Percentiles rank a stretch among this genome's conserved stretches.
phyloP scores from a whole-genome alignment of 1,140 invertebrate genomes.

The Calosoma granatense region DNA sequence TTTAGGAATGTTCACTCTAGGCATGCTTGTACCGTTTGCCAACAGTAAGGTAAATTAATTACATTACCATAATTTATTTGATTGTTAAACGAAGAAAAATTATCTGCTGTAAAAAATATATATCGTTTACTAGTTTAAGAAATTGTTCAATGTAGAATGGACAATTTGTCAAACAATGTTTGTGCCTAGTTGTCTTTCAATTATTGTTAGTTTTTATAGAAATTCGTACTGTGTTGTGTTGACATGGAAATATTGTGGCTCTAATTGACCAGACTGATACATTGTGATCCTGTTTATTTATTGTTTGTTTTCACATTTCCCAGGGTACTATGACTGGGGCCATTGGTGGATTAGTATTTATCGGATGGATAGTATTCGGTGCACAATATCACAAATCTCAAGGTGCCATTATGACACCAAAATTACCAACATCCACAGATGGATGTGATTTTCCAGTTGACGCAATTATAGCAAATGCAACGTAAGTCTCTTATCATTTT shows the following conservation, averaged over 20 bases:
- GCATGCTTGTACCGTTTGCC: slow-evolving; percentile 39
- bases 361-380: slow-evolving; percentile 48
- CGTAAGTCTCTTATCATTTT: neutral
- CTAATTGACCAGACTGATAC: too few relatives aligned
- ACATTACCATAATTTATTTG: too few relatives aligned
- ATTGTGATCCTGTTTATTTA: slow-evolving; percentile 1
- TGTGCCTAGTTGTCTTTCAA: slow-evolving; percentile 4
- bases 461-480: neutral
- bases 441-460: slow-evolving; percentile 27
- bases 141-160: neutral
- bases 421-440: slow-evolving; percentile 24
- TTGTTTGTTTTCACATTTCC: slow-evolving; percentile 10
- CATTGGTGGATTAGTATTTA: slow-evolving; percentile 35
- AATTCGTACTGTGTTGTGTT: too few relatives aligned
- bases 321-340: slow-evolving; percentile 44
- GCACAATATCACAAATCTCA: slow-evolving; percentile 36
- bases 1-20: slow-evolving; percentile 42
- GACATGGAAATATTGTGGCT: too few relatives aligned
- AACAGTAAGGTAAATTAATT: slow-evolving; percentile 40
- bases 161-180: neutral
- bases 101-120: too few relatives aligned
- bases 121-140: too few relatives aligned
- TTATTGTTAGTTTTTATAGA: too few relatives aligned
- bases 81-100: too few relatives aligned
- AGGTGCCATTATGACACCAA: neutral